Percentiles rank a stretch among this genome's conserved stretches.
Conservation (phyloP, 2,113 vertebrate species). For the Chloropsis hardwickii region DNA sequence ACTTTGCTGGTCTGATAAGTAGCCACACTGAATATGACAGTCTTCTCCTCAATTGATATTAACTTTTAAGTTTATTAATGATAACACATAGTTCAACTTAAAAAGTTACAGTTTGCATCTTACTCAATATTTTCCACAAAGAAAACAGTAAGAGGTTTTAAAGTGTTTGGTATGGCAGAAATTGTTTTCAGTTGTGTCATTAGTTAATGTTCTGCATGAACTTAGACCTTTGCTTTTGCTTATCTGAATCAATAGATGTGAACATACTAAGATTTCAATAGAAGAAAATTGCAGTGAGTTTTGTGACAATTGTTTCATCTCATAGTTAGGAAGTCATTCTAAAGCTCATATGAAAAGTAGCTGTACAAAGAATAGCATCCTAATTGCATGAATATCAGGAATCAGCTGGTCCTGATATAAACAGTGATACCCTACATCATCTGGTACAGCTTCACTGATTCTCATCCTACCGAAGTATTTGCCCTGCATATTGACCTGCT, state of each 20-base stretch:
- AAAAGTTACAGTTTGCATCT: neutral
- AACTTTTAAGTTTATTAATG: neutral
- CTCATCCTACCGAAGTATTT: neutral
- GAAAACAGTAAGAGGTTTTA: neutral
- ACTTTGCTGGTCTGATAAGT: neutral
- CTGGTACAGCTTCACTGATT: neutral
- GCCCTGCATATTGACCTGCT: neutral
- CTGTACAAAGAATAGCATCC: neutral
- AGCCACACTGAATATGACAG: neutral
- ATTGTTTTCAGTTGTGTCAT: neutral
- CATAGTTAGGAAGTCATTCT: neutral
- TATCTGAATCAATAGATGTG: neutral
- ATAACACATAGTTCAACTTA: neutral
- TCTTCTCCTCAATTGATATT: neutral
- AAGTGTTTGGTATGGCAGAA: neutral
- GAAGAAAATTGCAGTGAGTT: neutral
- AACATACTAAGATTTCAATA: neutral
- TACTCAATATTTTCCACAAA: neutral
- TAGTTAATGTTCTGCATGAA: neutral
- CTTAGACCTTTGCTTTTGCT: neutral
- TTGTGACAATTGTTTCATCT: neutral
- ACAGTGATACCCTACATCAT: neutral
- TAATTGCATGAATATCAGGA: neutral
- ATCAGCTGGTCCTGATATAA: neutral
- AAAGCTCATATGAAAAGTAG: neutral